Evolutionary conservation across 2,113 vertebrate genomes (phyloP), one percentile per base, ranked within the genome.

Genomic region (Daubentonia madagascariensis): DNA sequence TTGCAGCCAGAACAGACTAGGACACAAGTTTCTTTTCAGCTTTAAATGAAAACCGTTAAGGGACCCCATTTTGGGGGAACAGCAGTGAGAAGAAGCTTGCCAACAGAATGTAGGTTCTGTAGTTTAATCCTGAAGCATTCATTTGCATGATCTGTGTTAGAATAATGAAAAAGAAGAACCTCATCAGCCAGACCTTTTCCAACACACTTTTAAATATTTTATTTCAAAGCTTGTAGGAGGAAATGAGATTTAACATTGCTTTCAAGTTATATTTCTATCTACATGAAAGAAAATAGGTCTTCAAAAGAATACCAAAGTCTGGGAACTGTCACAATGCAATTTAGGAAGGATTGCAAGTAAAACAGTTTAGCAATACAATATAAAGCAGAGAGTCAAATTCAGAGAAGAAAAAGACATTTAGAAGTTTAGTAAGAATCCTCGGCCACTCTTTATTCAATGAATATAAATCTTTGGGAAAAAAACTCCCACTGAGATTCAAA

Each of bases 391-490:
- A 94, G 25, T 65, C 40, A 88, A 80, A 96, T 83, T 85, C 57
- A 92, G 85, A 91, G 63, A 80, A 83, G 50, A 87, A 87, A 90
- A 94, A 59, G 37, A 76, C 37, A 86, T 79, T 72, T 97, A 79
- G 50, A 97, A 73, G 30, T 86, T 96, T 89, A 85, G 80, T 86
- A 89, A 90, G 63, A 94, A 75, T 1, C 10, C 65, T 94, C 40
- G 76, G 18, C 40, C 72, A 78, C 17, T 54, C 22, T 96, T 91
- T 87, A 97, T 90, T 96, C 90, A 95, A 93, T 85, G 90, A 95
- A 85, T 90, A 97, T 67, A 98, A 96, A 94, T 92, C 43, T 59
- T 91, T 92, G 37, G 2, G 48, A 18, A 72, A 61, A 95, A 61
- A 30, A 16, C 32, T 93, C 70, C 75, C 20, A 76, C 70, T 95